Percentiles rank a stretch among this genome's conserved stretches.
These are phyloP conservation scores for Archips crataeganus DNA, from an alignment of 2,888 invertebrate genomes.

Conservation along the genomic window DNA sequence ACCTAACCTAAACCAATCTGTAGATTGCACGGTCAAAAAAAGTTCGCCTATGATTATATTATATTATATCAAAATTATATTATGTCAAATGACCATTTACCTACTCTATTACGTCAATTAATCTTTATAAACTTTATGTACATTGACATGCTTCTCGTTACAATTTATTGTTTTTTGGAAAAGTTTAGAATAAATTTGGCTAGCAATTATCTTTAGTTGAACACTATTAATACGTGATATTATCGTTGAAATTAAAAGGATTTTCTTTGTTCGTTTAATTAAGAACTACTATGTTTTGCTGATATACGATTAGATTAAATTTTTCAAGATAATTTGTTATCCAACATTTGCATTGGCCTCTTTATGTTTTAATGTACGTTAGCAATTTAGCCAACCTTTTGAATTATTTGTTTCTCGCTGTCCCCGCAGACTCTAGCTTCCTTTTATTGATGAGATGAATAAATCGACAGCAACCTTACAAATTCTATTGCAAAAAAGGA, in stretches of 20 bases:
- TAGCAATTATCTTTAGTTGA: not conserved
- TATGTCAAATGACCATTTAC: too few relatives aligned
- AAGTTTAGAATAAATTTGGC: not conserved
- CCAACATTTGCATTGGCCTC: not conserved
- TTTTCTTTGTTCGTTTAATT: conserved; percentile 7
- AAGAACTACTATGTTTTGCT: not conserved
- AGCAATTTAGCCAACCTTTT: not conserved
- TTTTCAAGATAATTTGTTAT: conserved; percentile 1
- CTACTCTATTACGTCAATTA: too few relatives aligned
- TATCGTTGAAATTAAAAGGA: not conserved
- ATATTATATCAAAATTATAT: too few relatives aligned
- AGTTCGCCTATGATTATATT: too few relatives aligned
- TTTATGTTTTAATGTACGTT: conserved; percentile 3
- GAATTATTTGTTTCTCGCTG: not conserved
- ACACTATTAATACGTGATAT: not conserved
- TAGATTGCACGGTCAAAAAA: too few relatives aligned
- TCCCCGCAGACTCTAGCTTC: not conserved
- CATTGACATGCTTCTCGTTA: too few relatives aligned
- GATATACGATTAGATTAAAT: conserved; percentile 3
- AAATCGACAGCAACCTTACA: not conserved
- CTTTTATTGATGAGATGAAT: not conserved
- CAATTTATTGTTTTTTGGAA: too few relatives aligned
- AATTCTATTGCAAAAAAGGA: not conserved
- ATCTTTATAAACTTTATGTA: too few relatives aligned
- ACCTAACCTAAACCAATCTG: too few relatives aligned